A percentile compares a stretch with the other conserved stretches of the same genome.
phyloP scores from a whole-genome alignment of 1,140 invertebrate genomes.

The Ganaspis sp. region DNA sequence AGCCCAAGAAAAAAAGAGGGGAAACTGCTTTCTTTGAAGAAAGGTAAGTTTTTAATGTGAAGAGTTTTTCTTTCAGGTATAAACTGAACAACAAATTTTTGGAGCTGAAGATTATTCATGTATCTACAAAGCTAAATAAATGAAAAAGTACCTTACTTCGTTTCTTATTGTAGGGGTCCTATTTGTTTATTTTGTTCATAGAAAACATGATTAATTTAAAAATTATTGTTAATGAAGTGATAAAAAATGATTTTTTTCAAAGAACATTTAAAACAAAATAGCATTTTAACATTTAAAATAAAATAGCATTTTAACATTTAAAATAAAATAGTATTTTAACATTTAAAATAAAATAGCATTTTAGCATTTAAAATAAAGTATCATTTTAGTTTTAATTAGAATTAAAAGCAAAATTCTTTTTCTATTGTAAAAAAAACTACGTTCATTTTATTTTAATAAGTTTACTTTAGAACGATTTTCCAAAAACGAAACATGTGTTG shows the following conservation, averaged over 20 bases:
- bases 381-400: too few relatives aligned
- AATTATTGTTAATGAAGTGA: not conserved
- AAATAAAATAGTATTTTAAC: too few relatives aligned
- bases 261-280: not conserved
- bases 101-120: not conserved
- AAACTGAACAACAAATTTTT: not conserved
- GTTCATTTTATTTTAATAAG: too few relatives aligned
- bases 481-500: too few relatives aligned
- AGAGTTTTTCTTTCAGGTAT: not conserved
- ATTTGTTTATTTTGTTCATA: not conserved
- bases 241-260: not conserved
- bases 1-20: not conserved
- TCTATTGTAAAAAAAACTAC: too few relatives aligned
- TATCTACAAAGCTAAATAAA: not conserved
- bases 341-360: too few relatives aligned
- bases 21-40: not conserved
- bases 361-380: too few relatives aligned
- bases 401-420: too few relatives aligned
- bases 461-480: too few relatives aligned
- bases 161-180: constrained; percentile 13
- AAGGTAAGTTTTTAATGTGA: not conserved
- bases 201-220: not conserved
- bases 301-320: too few relatives aligned
- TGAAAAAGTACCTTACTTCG: not conserved
- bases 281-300: too few relatives aligned